Percentiles rank a stretch among this genome's conserved stretches.
These are phyloP conservation scores for Stichodactyla helianthus DNA, from an alignment of 64 coral and sea anemone genomes.

Conservation along the genomic window DNA sequence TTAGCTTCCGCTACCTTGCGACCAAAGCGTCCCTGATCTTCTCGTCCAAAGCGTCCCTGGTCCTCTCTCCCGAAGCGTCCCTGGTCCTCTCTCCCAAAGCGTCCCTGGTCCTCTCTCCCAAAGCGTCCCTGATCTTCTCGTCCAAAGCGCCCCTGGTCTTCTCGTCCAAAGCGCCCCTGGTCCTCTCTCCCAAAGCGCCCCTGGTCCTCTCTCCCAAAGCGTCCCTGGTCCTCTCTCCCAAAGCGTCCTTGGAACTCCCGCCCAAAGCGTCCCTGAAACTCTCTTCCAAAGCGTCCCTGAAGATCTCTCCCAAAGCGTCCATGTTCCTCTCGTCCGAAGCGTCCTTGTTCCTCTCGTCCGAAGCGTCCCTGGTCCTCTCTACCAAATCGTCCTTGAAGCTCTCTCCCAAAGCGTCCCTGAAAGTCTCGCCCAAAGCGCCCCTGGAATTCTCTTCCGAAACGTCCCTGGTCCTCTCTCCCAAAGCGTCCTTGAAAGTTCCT, in stretches of 20 bases:
- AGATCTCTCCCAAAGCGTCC: slow-evolving; percentile 47
- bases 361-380: slow-evolving; percentile 47
- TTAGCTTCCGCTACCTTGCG: background rate
- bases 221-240: slow-evolving; percentile 41
- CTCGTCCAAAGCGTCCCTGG: slow-evolving; percentile 36
- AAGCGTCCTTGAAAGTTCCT: slow-evolving; percentile 44
- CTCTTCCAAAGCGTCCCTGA: slow-evolving; percentile 30
- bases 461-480: slow-evolving; percentile 42
- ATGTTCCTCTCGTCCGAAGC: slow-evolving; percentile 43
- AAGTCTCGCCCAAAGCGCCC: slow-evolving; percentile 44
- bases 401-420: slow-evolving; percentile 45
- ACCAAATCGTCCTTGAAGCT: slow-evolving; percentile 32
- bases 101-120: slow-evolving; percentile 26
- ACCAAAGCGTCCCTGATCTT: slow-evolving; percentile 53
- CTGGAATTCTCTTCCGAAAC: slow-evolving; percentile 36
- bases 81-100: slow-evolving; percentile 44
- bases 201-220: slow-evolving; percentile 38
- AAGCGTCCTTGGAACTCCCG: slow-evolving; percentile 45
- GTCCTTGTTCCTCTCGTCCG: slow-evolving; percentile 29
- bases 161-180: slow-evolving; percentile 45
- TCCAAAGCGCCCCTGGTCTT: slow-evolving; percentile 43
- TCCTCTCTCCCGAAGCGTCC: slow-evolving; percentile 41
- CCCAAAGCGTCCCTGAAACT: slow-evolving; percentile 45
- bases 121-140: slow-evolving; percentile 33
- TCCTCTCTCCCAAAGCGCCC: slow-evolving; percentile 46